phyloP scores from a whole-genome alignment of 2,113 vertebrate genomes.

The Pseudonaja textilis region DNA sequence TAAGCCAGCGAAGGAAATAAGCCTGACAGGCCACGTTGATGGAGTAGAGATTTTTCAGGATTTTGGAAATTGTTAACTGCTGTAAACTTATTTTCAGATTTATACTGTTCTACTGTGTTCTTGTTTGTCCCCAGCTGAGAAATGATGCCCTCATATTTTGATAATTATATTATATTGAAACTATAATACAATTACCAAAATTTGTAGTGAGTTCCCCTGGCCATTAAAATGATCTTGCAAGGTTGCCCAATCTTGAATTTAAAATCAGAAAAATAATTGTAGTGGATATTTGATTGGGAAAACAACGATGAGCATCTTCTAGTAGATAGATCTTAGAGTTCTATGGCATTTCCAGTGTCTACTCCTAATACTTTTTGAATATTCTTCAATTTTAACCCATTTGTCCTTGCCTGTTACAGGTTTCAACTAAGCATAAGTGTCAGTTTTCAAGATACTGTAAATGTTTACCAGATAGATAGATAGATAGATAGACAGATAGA shows the following conservation, averaged over 20 bases:
- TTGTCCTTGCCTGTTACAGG: background rate
- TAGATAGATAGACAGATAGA: no score
- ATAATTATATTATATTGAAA: background rate
- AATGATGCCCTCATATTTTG: background rate
- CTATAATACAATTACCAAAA: background rate
- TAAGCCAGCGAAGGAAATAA: background rate
- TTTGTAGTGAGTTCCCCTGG: background rate
- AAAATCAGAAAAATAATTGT: background rate
- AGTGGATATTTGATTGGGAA: background rate
- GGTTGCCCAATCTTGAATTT: background rate
- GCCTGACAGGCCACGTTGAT: background rate
- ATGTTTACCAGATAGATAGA: background rate
- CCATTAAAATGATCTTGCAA: background rate
- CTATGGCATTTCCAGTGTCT: no score
- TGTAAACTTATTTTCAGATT: background rate
- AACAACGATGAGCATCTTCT: background rate
- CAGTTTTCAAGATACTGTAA: background rate
- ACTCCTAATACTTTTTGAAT: background rate
- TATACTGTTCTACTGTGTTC: background rate
- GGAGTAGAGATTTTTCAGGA: background rate
- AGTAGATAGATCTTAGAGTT: no score
- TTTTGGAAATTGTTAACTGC: background rate
- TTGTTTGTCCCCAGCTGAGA: background rate
- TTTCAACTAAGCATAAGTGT: background rate
- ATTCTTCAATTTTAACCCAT: background rate